Base-by-base conservation (phyloP, 2,797 vertebrate species). In the Falco rusticolus region DNA sequence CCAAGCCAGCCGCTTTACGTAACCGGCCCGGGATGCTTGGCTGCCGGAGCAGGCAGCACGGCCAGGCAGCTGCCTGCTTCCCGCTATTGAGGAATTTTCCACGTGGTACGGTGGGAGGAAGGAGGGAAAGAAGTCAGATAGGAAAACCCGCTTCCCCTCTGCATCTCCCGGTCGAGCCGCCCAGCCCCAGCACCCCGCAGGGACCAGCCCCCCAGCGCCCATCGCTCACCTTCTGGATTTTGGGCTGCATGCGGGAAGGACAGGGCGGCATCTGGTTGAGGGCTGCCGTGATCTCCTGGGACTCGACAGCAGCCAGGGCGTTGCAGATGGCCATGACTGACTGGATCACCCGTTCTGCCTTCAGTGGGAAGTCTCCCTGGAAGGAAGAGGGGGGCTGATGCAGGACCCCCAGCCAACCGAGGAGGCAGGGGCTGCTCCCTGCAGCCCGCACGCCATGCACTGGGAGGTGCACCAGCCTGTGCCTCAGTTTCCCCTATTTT, bases 241-340 rank as follows among this genome's bases (percentile, higher is more conserved):
- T 99, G 69, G 99, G 99, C 97, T 99, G 99, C 97, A 99, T 98
- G 22, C 99, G 99, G 69, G 99, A 99, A 16, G 99, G 99, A 92
- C 99, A 99, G 68, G 99, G 98, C 14, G 99, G 99, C 96, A 99
- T 98, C 97, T 99, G 99, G 98, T 98, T 99, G 91, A 99, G 98
- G 54, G 99, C 99, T 1, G 85, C 95, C 2, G 99, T 99, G 97
- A 99, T 98, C 31, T 99, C 99, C 10, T 98, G 98, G 0, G 99
- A 98, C 69, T 99, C 99, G 83, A 99, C 98, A 0, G 99, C 98
- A 2, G 99, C 99, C 39, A 99, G 96, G 10, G 99, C 99, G 10
- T 97, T 99, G 97, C 99, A 99, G 92, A 99, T 98, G 48, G 99
- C 99, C 98, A 99, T 99, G 81, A 99, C 99, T 0, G 99, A 99